These are phyloP conservation scores for Xanthia icteritia DNA, from an alignment of 2,888 invertebrate genomes.

Conservation along the genomic window DNA sequence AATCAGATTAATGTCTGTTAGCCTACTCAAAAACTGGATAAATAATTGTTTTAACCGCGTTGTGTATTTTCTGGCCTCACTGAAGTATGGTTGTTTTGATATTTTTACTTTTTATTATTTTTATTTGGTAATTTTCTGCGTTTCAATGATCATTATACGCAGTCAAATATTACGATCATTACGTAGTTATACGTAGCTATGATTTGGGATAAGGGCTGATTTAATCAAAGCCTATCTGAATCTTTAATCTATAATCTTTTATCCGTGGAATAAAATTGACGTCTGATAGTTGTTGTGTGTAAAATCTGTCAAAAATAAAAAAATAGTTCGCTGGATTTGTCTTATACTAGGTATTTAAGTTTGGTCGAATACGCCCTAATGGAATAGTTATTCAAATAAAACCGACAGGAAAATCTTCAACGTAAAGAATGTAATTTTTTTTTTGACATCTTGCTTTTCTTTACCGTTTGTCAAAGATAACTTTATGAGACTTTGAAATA, in stretches of 20 bases:
- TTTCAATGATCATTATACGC: not conserved
- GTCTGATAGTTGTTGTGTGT: too few species aligned
- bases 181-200: too few species aligned
- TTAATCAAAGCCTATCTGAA: too few species aligned
- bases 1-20: conserved; percentile 40
- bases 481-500: not conserved
- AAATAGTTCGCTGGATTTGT: too few species aligned
- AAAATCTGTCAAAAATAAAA: too few species aligned
- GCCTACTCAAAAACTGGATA: conserved; percentile 10
- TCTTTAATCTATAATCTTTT: too few species aligned
- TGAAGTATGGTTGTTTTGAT: not conserved
- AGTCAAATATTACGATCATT: too few species aligned
- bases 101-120: not conserved
- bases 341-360: too few species aligned
- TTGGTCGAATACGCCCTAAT: too few species aligned
- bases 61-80: conserved; percentile 5
- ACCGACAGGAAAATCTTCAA: conserved; percentile 8
- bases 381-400: not conserved
- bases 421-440: conserved; percentile 7
- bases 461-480: conserved; percentile 3
- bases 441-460: not conserved
- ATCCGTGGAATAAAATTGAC: too few species aligned
- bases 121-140: not conserved
- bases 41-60: conserved; percentile 32
- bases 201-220: too few species aligned